Evolutionary conservation across 2,888 invertebrate genomes (phyloP).

Genomic region (Drosophila mettleri): DNA sequence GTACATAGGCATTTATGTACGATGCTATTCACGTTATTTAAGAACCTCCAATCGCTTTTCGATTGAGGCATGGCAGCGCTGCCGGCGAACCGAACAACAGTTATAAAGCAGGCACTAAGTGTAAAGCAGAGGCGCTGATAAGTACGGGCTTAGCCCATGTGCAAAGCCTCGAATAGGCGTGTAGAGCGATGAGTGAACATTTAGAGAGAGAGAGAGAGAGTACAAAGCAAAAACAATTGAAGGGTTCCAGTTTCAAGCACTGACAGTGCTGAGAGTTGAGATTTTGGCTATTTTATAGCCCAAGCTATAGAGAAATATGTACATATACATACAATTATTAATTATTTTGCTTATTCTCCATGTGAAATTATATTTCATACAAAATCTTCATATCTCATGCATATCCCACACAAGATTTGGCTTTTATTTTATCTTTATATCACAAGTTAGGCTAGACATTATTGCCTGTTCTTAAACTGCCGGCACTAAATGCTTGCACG

Average conservation of each 20-base stretch:
- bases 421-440: not conserved
- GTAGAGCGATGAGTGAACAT: not conserved
- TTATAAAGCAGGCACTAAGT: conserved; percentile 35
- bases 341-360: too few species aligned
- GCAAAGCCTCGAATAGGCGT: conserved; percentile 19
- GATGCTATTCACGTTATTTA: conserved; percentile 43
- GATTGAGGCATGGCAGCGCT: conserved; percentile 33
- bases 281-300: not conserved
- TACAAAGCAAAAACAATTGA: conserved; percentile 13
- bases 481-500: conserved; percentile 3
- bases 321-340: too few species aligned
- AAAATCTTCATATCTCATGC: too few species aligned
- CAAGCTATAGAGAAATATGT: too few species aligned
- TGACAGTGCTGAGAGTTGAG: not conserved
- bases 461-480: not conserved
- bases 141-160: conserved; percentile 32
- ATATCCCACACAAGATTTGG: not conserved
- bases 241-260: conserved; percentile 3
- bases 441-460: not conserved
- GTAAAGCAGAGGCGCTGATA: conserved; percentile 44
- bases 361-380: too few species aligned
- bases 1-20: conserved; percentile 22
- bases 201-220: conserved; percentile 1
- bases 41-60: conserved; percentile 44
- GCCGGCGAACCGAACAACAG: conserved; percentile 35